phyloP scores from a whole-genome alignment of 2,797 vertebrate genomes.

The Crocidura indochinensis region DNA sequence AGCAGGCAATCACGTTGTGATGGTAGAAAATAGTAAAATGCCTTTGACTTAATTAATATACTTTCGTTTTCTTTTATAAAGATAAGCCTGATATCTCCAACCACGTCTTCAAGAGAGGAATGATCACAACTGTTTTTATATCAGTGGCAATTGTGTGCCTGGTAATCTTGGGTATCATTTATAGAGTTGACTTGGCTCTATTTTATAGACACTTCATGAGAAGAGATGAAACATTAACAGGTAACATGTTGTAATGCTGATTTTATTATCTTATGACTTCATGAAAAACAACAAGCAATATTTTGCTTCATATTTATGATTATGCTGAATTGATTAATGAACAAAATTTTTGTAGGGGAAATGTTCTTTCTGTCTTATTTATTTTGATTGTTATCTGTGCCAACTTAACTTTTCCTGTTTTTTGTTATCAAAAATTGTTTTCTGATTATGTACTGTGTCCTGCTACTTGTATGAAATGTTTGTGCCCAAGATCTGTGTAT shows the following conservation, averaged over 20 bases:
- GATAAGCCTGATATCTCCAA: conserved; percentile 87
- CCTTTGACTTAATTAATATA: neutral
- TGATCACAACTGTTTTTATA: conserved; percentile 80
- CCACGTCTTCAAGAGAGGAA: conserved; percentile 87
- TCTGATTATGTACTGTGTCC: neutral
- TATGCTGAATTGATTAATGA: neutral
- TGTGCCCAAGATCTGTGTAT: too few relatives aligned
- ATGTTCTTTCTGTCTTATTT: neutral
- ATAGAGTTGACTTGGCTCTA: conserved; percentile 90
- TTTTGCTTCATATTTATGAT: neutral
- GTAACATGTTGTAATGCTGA: conserved; percentile 79
- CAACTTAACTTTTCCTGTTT: conserved; percentile 21
- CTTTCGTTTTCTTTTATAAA: conserved; percentile 75
- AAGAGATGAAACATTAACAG: conserved; percentile 91
- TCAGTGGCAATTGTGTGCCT: conserved; percentile 76
- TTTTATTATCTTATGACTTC: neutral
- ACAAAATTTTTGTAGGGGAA: neutral
- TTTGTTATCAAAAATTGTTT: neutral
- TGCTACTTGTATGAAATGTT: neutral
- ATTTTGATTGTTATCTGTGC: neutral
- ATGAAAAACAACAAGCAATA: neutral
- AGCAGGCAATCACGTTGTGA: fast-evolving
- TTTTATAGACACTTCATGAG: conserved; percentile 87
- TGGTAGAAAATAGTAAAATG: neutral
- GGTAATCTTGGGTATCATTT: conserved; percentile 83